Conservation (phyloP, 2,888 invertebrate species). For the Aproaerema taeniolella region DNA sequence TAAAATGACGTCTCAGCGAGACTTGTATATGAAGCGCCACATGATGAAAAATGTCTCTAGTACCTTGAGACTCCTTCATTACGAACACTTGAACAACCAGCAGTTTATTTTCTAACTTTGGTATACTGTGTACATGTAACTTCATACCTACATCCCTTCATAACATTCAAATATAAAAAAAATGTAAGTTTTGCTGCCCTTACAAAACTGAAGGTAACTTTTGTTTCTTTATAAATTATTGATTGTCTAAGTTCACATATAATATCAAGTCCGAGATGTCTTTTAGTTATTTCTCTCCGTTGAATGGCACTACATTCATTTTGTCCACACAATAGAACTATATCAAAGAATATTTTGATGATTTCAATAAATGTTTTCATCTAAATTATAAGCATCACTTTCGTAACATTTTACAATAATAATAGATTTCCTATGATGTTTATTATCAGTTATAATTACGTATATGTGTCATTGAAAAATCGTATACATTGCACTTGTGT, state of each 20-base stretch:
- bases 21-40: constrained; percentile 33
- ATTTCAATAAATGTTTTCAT: constrained; percentile 40
- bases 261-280: constrained; percentile 44
- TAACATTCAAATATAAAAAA: constrained; percentile 49
- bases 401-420: constrained; percentile 68
- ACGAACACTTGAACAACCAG: constrained; percentile 42
- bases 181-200: constrained; percentile 40
- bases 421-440: constrained; percentile 62
- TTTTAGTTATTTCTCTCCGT: constrained; percentile 39
- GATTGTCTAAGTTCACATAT: constrained; percentile 42
- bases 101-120: constrained; percentile 74
- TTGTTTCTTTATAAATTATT: constrained; percentile 59
- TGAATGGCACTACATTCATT: constrained; percentile 48
- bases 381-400: constrained; percentile 60
- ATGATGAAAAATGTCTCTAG: constrained; percentile 20
- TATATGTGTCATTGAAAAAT: constrained; percentile 76
- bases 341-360: constrained; percentile 58
- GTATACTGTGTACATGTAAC: constrained; percentile 70
- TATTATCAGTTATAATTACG: constrained; percentile 72
- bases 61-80: constrained; percentile 7
- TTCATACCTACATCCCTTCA: constrained; percentile 44
- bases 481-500: constrained; percentile 78
- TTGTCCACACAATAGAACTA: constrained; percentile 45
- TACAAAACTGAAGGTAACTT: constrained; percentile 68
- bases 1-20: constrained; percentile 41